These are phyloP conservation scores for Puntigrus tetrazona DNA, from an alignment of 2,113 vertebrate species.

Conservation along the genomic window DNA sequence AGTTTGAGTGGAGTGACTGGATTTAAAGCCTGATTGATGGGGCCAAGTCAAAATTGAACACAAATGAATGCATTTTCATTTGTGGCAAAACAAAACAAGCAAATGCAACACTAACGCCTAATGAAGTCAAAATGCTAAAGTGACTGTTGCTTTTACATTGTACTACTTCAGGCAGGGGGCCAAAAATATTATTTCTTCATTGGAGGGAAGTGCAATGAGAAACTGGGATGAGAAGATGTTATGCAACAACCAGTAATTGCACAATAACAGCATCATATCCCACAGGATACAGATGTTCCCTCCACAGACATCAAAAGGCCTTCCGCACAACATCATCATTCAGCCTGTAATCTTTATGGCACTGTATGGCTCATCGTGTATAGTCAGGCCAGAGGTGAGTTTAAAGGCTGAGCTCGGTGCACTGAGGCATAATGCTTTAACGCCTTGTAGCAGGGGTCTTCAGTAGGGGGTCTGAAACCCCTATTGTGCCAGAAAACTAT, in stretches of 20 bases:
- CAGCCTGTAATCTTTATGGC: conserved; percentile 22
- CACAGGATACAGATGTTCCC: conserved; percentile 23
- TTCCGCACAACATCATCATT: background rate
- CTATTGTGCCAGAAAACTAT: background rate
- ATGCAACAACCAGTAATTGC: conserved; percentile 15
- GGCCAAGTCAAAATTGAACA: background rate
- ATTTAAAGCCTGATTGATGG: conserved; percentile 4
- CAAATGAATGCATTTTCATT: background rate
- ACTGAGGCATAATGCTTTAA: background rate
- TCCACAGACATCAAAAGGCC: background rate
- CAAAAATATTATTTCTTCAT: conserved; percentile 21
- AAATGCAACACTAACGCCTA: conserved; percentile 20
- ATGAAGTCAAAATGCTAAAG: conserved; percentile 22
- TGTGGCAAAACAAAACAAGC: background rate
- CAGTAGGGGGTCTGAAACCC: background rate
- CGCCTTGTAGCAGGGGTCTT: background rate
- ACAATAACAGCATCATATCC: conserved; percentile 1
- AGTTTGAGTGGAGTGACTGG: background rate
- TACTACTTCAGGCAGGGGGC: background rate
- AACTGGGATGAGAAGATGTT: background rate
- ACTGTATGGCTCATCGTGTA: conserved; percentile 25
- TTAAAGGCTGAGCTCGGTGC: background rate
- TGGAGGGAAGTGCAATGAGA: background rate
- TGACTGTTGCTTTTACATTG: conserved; percentile 1
- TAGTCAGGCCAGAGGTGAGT: background rate